phyloP scores from a whole-genome alignment of 2,888 invertebrate genomes.

The Rutpela maculata region DNA sequence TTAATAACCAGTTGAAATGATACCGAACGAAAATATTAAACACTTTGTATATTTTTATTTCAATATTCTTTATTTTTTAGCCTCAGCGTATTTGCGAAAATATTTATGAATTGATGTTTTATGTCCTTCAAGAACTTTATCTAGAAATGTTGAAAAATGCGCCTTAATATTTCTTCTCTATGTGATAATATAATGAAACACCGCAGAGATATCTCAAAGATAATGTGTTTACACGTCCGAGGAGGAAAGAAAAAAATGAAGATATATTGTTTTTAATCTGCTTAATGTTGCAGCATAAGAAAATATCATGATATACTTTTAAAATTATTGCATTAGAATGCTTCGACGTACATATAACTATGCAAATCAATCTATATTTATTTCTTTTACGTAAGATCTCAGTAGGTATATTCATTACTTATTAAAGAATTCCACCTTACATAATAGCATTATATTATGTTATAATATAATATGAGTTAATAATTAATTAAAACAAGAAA shows the following conservation, averaged over 20 bases:
- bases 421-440: slow-evolving; percentile 18
- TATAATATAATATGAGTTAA: slow-evolving; percentile 33
- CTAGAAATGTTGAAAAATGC: slow-evolving; percentile 23
- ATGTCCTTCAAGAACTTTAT: not conserved
- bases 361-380: slow-evolving; percentile 24
- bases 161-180: slow-evolving; percentile 1
- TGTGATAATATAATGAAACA: slow-evolving; percentile 15
- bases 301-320: slow-evolving; percentile 1
- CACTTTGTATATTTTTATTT: too few species aligned
- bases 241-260: slow-evolving; percentile 6
- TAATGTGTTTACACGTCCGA: slow-evolving; percentile 1
- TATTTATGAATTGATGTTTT: not conserved
- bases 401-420: slow-evolving; percentile 14
- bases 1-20: too few species aligned
- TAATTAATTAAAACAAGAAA: slow-evolving; percentile 23
- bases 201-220: slow-evolving; percentile 20
- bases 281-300: not conserved
- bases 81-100: not conserved
- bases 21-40: too few species aligned
- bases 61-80: not conserved
- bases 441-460: slow-evolving; percentile 22
- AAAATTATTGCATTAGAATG: not conserved
- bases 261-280: slow-evolving; percentile 16
- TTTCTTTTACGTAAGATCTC: slow-evolving; percentile 13
- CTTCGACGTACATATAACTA: not conserved